Evolutionary conservation across 2,888 invertebrate genomes (phyloP).

Genomic region (Zygaena filipendulae): DNA sequence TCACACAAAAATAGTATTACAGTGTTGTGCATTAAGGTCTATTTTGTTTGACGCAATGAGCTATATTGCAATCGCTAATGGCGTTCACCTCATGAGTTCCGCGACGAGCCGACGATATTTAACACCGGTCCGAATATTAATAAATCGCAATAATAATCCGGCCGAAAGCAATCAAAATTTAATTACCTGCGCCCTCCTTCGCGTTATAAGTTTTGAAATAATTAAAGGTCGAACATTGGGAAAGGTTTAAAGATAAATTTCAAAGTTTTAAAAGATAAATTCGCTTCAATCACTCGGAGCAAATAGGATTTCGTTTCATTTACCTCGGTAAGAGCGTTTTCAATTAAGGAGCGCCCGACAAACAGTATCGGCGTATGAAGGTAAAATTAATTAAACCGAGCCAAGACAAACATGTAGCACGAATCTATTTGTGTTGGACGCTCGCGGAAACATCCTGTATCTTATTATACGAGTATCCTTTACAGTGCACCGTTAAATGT

Average conservation of each 20-base stretch:
- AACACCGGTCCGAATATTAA: slow-evolving; percentile 46
- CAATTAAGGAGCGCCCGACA: slow-evolving; percentile 63
- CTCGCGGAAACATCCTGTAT: slow-evolving; percentile 34
- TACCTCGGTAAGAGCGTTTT: slow-evolving; percentile 63
- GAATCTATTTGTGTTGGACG: slow-evolving; percentile 58
- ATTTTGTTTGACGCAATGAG: slow-evolving; percentile 51
- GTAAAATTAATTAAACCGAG: slow-evolving; percentile 66
- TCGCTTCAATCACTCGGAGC: slow-evolving; percentile 62
- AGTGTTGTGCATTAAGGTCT: no score
- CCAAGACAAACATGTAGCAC: slow-evolving; percentile 66
- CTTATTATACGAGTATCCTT: no score
- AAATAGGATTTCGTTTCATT: slow-evolving; percentile 66
- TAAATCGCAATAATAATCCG: slow-evolving; percentile 51
- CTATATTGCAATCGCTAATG: slow-evolving; percentile 48
- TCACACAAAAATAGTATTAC: no score
- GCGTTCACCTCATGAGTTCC: no score
- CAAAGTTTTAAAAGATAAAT: slow-evolving; percentile 65
- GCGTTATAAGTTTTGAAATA: slow-evolving; percentile 31
- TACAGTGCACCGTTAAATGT: no score
- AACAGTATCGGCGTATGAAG: slow-evolving; percentile 68
- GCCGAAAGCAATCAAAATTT: slow-evolving; percentile 53
- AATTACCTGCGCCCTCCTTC: slow-evolving; percentile 50
- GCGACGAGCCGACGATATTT: slow-evolving; percentile 38
- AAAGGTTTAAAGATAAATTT: slow-evolving; percentile 54
- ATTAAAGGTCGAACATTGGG: slow-evolving; percentile 33